Percentiles rank a stretch among this genome's conserved stretches.
Conservation (phyloP, 2,113 vertebrate species). For the Lasiurus cinereus region DNA sequence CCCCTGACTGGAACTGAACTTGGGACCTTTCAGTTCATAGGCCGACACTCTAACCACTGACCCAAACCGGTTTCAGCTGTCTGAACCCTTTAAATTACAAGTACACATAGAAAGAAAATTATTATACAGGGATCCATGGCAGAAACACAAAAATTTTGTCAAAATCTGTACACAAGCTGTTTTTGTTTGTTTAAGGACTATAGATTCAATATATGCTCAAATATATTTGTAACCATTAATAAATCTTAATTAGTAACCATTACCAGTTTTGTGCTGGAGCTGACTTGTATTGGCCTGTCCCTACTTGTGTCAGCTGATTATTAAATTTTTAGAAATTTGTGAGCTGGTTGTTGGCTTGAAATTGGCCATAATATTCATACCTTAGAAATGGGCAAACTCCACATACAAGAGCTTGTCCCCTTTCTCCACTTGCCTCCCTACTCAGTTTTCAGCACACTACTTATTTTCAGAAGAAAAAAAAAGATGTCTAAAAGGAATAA, state of each 20-base stretch:
- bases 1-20: too few relatives aligned
- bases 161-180: not conserved
- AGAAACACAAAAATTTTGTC: not conserved
- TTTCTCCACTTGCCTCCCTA: fast-evolving
- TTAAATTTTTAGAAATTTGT: not conserved
- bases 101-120: not conserved
- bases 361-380: not conserved
- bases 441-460: not conserved
- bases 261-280: not conserved
- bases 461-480: not conserved
- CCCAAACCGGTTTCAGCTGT: not conserved
- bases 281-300: not conserved
- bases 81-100: slow-evolving; percentile 1
- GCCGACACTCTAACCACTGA: too few relatives aligned
- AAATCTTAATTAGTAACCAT: not conserved
- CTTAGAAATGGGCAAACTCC: not conserved
- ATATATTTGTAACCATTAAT: not conserved
- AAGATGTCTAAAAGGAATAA: not conserved
- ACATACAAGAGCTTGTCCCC: not conserved
- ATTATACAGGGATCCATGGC: not conserved
- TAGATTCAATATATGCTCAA: not conserved
- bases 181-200: not conserved
- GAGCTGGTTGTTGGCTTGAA: not conserved
- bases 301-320: not conserved
- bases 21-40: too few relatives aligned